These are phyloP conservation scores for Triplophysa yarkandensis DNA, from an alignment of 2,797 vertebrate species.

Conservation along the genomic window DNA sequence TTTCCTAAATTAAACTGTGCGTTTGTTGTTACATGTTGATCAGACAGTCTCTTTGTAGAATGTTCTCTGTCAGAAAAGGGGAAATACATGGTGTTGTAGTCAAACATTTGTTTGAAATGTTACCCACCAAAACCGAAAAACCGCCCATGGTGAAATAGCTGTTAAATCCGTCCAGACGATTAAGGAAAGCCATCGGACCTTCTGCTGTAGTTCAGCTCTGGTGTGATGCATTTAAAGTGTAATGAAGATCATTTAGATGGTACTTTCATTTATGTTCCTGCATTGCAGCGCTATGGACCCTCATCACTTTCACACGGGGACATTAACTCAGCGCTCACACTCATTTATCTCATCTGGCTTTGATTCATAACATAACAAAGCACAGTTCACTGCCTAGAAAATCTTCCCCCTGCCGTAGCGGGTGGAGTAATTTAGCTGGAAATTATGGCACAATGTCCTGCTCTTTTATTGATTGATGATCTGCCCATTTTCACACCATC, in stretches of 20 bases:
- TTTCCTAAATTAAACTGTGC: not conserved
- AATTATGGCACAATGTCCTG: conserved; percentile 34
- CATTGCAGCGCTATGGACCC: conserved; percentile 19
- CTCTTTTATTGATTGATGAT: conserved; percentile 52
- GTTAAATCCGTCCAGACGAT: not conserved
- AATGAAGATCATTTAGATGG: conserved; percentile 13
- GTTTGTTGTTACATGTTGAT: not conserved
- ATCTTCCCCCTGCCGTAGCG: not conserved
- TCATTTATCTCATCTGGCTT: conserved; percentile 42
- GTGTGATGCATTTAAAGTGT: conserved; percentile 10
- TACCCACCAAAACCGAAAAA: not conserved
- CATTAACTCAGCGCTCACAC: conserved; percentile 30
- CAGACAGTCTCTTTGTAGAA: not conserved
- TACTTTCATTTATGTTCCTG: conserved; percentile 13
- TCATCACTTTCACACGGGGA: conserved; percentile 30
- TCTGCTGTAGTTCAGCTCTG: not conserved
- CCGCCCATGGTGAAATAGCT: not conserved
- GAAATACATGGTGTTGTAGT: too few relatives aligned
- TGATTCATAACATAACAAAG: conserved; percentile 37
- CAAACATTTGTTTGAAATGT: too few relatives aligned
- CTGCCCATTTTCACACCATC: conserved; percentile 52
- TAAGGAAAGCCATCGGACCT: not conserved
- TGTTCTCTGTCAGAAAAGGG: not conserved
- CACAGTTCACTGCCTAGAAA: conserved; percentile 29
- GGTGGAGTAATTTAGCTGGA: conserved; percentile 44